Conservation (phyloP, 2,113 vertebrate genomes). For the Mola mola region DNA sequence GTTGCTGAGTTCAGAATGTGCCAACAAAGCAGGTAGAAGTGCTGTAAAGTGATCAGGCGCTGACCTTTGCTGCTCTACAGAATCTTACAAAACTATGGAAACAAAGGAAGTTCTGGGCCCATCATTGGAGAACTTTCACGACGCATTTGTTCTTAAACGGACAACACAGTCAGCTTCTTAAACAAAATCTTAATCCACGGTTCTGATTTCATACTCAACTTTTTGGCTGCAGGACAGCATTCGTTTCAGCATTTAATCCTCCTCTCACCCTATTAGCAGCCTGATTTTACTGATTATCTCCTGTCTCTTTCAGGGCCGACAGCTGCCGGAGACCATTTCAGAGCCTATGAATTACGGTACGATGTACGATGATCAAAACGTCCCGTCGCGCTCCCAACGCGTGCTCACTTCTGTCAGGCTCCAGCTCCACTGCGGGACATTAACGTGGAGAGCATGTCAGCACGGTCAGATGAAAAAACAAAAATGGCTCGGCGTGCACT, state of each 20-base stretch:
- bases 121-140: no score
- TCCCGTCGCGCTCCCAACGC: constrained; percentile 32
- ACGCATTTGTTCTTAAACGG: not conserved
- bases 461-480: constrained; percentile 66
- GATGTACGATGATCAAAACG: constrained; percentile 74
- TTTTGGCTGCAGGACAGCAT: constrained; percentile 19
- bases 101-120: no score
- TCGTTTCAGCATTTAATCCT: constrained; percentile 66
- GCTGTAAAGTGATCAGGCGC: no score
- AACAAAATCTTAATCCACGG: no score
- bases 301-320: no score
- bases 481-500: constrained; percentile 59
- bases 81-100: no score
- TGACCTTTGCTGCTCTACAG: no score
- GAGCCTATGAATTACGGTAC: constrained; percentile 27
- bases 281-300: constrained; percentile 68
- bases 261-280: constrained; percentile 67
- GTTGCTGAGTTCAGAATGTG: no score
- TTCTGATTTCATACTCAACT: constrained; percentile 29
- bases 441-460: constrained; percentile 51
- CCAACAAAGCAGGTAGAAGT: no score
- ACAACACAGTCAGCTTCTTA: no score
- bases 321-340: no score
- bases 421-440: constrained; percentile 38
- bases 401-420: constrained; percentile 61